Evolutionary conservation across 2,888 invertebrate genomes (phyloP).

Genomic region (Loripinus fragilis): DNA sequence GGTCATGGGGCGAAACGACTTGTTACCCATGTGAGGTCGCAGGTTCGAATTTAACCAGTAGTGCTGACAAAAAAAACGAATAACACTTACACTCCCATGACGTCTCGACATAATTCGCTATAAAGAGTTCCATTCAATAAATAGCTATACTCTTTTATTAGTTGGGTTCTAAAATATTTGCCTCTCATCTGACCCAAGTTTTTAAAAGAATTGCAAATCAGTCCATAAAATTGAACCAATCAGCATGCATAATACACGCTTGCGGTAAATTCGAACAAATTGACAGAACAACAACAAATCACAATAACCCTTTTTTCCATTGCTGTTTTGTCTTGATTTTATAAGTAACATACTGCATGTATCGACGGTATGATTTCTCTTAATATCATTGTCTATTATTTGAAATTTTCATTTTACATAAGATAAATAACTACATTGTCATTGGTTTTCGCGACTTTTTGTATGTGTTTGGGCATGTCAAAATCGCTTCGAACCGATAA

Average conservation of each 20-base stretch:
- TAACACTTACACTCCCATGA: too few relatives aligned
- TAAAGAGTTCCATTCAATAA: too few relatives aligned
- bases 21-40: too few relatives aligned
- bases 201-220: not conserved
- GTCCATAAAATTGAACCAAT: conserved; percentile 34
- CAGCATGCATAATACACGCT: conserved; percentile 20
- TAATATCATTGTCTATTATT: not conserved
- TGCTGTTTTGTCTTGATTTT: not conserved
- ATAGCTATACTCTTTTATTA: too few relatives aligned
- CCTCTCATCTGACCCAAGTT: too few relatives aligned
- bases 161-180: too few relatives aligned
- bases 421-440: not conserved
- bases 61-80: too few relatives aligned
- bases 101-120: too few relatives aligned
- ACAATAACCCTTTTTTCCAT: not conserved
- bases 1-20: too few relatives aligned
- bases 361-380: not conserved
- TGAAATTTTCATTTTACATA: too few relatives aligned
- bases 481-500: too few relatives aligned
- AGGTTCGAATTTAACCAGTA: too few relatives aligned
- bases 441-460: not conserved
- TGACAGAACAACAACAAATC: not conserved
- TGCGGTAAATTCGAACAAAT: conserved; percentile 63
- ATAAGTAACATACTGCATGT: not conserved
- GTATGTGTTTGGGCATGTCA: not conserved